phyloP scores from a whole-genome alignment of 2,113 vertebrate genomes.

The Lagopus muta region DNA sequence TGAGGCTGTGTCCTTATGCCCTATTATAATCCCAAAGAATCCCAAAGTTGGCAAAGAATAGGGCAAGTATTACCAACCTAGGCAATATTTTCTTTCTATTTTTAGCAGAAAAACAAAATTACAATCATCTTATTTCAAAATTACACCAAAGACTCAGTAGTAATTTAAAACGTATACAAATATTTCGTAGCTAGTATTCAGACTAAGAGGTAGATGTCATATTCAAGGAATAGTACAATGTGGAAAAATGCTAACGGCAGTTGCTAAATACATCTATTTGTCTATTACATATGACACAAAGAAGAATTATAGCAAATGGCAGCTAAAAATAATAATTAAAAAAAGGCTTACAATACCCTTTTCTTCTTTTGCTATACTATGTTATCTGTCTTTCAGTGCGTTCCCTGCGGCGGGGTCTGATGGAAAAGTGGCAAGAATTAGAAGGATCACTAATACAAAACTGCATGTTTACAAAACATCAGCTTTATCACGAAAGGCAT shows the following conservation, averaged over 20 bases:
- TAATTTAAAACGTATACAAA: slow-evolving; percentile 68
- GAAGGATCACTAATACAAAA: slow-evolving; percentile 58
- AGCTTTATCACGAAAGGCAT: slow-evolving; percentile 59
- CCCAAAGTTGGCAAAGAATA: slow-evolving; percentile 30
- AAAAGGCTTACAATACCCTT: slow-evolving; percentile 27
- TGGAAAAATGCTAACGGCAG: slow-evolving; percentile 31
- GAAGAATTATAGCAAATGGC: not conserved
- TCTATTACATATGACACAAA: slow-evolving; percentile 37
- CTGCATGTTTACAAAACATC: not conserved
- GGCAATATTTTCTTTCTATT: not conserved
- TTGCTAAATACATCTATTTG: slow-evolving; percentile 42
- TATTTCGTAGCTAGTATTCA: slow-evolving; percentile 79
- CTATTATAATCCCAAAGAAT: not conserved
- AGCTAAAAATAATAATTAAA: slow-evolving; percentile 8
- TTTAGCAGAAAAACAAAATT: not conserved
- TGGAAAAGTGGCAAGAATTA: slow-evolving; percentile 41
- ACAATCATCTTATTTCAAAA: slow-evolving; percentile 21
- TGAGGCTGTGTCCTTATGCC: slow-evolving; percentile 52
- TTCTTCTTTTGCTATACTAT: slow-evolving; percentile 52
- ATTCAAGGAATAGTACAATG: slow-evolving; percentile 69
- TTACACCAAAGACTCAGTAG: slow-evolving; percentile 11
- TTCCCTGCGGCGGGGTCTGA: slow-evolving; percentile 73
- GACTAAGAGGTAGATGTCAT: slow-evolving; percentile 82
- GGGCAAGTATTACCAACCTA: slow-evolving; percentile 10
- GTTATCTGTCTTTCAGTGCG: slow-evolving; percentile 61